Percentiles rank a stretch among this genome's conserved stretches.
These are phyloP conservation scores for Achlya flavicornis DNA, from an alignment of 2,888 invertebrate species.

Conservation along the genomic window DNA sequence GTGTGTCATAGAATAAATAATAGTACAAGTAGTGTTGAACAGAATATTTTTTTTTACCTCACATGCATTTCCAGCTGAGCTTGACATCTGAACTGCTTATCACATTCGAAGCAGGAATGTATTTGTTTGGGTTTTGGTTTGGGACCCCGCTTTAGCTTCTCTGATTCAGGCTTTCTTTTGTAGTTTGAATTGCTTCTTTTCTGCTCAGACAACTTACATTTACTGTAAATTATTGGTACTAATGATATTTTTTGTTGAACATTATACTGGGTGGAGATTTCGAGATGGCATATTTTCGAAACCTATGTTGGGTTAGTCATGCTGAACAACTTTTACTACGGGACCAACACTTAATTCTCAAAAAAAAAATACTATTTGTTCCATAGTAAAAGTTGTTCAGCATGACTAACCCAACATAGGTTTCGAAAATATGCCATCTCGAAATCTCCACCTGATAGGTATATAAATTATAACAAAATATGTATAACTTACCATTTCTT, in stretches of 20 bases:
- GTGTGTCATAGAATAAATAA: too few species aligned
- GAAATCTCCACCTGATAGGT: too few species aligned
- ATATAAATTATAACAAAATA: neutral
- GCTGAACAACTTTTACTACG: too few species aligned
- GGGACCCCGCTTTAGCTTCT: conserved; percentile 84
- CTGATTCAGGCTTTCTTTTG: conserved; percentile 82
- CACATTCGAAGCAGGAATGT: conserved; percentile 83
- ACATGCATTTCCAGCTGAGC: conserved; percentile 86
- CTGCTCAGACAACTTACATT: conserved; percentile 58
- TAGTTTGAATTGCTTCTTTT: conserved; percentile 72
- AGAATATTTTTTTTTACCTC: conserved; percentile 50
- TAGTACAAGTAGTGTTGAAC: too few species aligned
- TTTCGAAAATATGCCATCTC: too few species aligned
- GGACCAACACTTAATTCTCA: too few species aligned
- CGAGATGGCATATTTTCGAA: too few species aligned
- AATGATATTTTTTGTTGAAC: neutral
- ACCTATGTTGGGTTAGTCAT: too few species aligned
- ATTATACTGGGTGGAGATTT: too few species aligned
- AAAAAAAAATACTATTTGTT: too few species aligned
- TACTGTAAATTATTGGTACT: conserved; percentile 46
- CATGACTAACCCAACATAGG: too few species aligned
- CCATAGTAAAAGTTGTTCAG: too few species aligned
- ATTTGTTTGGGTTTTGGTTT: conserved; percentile 84
- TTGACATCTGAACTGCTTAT: conserved; percentile 85
- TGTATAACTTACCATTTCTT: conserved; percentile 63